These are phyloP conservation scores for Drosophila lowei DNA, from an alignment of 1,140 invertebrate species.

Conservation along the genomic window DNA sequence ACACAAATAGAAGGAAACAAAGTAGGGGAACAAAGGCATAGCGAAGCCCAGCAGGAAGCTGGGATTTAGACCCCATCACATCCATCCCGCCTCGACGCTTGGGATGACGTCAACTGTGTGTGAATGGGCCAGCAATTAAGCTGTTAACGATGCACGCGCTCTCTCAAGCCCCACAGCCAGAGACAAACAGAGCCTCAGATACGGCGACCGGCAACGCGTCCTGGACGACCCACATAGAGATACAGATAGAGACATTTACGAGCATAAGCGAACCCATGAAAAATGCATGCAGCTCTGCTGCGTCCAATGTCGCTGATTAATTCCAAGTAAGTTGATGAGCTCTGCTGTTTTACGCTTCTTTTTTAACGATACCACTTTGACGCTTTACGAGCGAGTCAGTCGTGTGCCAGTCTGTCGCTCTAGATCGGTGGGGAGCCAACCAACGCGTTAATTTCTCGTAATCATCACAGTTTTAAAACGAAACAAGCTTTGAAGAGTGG, in stretches of 20 bases:
- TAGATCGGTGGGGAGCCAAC: background rate
- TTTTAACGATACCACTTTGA: slow-evolving; percentile 39
- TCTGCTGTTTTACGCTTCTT: slow-evolving; percentile 32
- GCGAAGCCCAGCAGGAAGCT: slow-evolving; percentile 43
- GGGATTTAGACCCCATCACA: slow-evolving; percentile 21
- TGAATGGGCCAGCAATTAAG: slow-evolving; percentile 77
- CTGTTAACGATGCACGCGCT: slow-evolving; percentile 75
- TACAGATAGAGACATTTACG: slow-evolving; percentile 39
- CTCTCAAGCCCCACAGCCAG: slow-evolving; percentile 49
- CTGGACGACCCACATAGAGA: too few relatives aligned
- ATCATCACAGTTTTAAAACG: slow-evolving; percentile 31
- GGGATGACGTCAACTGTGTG: slow-evolving; percentile 61
- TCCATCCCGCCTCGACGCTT: slow-evolving; percentile 16
- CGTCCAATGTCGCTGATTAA: slow-evolving; percentile 71
- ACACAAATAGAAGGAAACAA: slow-evolving; percentile 12
- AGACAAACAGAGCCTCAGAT: slow-evolving; percentile 26
- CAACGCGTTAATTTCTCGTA: slow-evolving; percentile 35
- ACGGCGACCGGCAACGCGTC: slow-evolving; percentile 6
- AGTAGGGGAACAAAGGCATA: background rate
- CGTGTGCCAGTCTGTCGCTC: background rate
- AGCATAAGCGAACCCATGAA: slow-evolving; percentile 56
- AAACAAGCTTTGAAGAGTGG: background rate
- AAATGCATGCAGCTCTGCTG: slow-evolving; percentile 52
- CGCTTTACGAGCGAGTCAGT: slow-evolving; percentile 38
- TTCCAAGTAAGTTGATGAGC: slow-evolving; percentile 74